Evolutionary conservation across 2,113 vertebrate species (phyloP), one percentile per base, ranked within the genome.

Genomic region (Numenius arquata): DNA sequence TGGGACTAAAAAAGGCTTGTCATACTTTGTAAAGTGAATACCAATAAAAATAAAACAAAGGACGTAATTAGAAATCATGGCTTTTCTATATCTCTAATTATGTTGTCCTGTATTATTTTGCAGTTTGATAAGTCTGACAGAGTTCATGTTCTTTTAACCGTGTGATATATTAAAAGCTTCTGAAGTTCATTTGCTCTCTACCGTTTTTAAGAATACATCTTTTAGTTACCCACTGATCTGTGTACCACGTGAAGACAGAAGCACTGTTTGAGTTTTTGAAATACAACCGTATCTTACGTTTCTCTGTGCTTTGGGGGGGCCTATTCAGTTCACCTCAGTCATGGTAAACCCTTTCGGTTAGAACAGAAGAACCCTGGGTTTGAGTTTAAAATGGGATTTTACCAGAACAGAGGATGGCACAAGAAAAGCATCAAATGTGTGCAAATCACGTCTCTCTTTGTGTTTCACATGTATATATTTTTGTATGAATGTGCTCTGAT

Each of bases 401-500:
- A 9, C 53, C 15, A 55, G 41, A 70, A 65, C 36, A 32, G 45
- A 76, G 27, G 38, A 50, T 62, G 66, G 30, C 65, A 32, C 52
- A 90, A 58, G 38, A 56, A 70, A 82, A 73, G 11, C 85, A 78
- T 6, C 1, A 7, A 48, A 81, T 15, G 20, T 79, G 62, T 20
- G 18, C 25, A 55, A 85, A 89, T 89, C 38, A 18, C 16, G 15
- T 91, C 58, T 92, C 15, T 87, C 79, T 91, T 41, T 82, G 66
- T 96, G 47, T 89, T 90, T 76, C 74, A 52, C 41, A 15, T 82
- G 53, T 68, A 66, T 87, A 27, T 81, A 63, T 96, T 93, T 96
- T 88, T 91, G 36, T 92, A 53, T 85, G 89, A 93, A 85, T 96
- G 92, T 97, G 93, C 85, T 95, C 72, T 82, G 91, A 93, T 97